These are phyloP conservation scores for human DNA, from an alignment of 2,113 vertebrate species.

Conservation along the genomic window GRCh38 chr1:228816501-228817000, in stretches of 20 bases:
- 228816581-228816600: background rate
- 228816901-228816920: background rate
- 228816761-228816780: no score
- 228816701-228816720: fast-evolving
- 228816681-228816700: background rate
- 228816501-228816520: background rate
- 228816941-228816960: background rate
- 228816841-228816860: no score
- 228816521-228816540: background rate
- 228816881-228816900: background rate
- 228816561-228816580: background rate
- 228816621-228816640: no score
- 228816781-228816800: no score
- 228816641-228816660: background rate
- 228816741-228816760: background rate
- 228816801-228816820: no score
- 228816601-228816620: background rate
- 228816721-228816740: background rate
- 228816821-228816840: no score
- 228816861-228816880: no score
- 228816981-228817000: background rate
- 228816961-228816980: background rate
- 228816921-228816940: background rate
- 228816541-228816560: background rate
- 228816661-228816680: background rate